Base-by-base conservation (phyloP, 2,888 invertebrate species). In the Quadriops clusia region DNA sequence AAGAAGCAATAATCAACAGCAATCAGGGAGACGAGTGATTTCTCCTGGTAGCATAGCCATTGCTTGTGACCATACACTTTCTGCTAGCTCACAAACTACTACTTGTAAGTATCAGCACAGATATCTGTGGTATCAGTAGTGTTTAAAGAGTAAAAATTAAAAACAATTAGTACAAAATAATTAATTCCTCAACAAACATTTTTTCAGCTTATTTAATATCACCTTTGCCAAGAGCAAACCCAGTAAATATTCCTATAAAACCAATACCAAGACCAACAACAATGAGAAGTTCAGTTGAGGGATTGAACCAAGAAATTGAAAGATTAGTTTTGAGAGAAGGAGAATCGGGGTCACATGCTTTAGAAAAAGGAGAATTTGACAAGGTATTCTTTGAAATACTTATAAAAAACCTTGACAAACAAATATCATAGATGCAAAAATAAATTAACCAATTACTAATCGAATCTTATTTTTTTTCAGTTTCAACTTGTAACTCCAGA, bases 231-330 rank as follows among this genome's bases (percentile, higher is more conserved):
- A 65, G 66, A 57, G 67, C 68, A 37, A 66, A 65, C 47, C 67
- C 68, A 36, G 67, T 72, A 42, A 66, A 65, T 53, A 71, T 72
- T 52, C 69, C 71, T 49, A 60, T 40, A 61, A 66, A 68, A 42
- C 64, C 67, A 33, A 61, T 69, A 22, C 67, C 70, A 18, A 64
- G 72, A 46, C 68, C 80, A 48, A 77, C 80, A 33, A n/a, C n/a
- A n/a, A 82, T 84, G 54, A 68, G 85, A 31, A 85, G 77, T 41
- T 86, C 86, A 23, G 82, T 85, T 8, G 87, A 89, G 60, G 86
- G 85, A 12, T 69, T 86, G 11, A 87, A 86, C 60, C 84, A 82
- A 58, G 86, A 86, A 63, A 84, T 87, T 39, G 86, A 86, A 60
- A 70, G 76, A 53, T 70, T 85, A 35, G 84, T 39, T 13, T 22